phyloP scores from a whole-genome alignment of 2,888 invertebrate species.

The Azorinus chamasolen region DNA sequence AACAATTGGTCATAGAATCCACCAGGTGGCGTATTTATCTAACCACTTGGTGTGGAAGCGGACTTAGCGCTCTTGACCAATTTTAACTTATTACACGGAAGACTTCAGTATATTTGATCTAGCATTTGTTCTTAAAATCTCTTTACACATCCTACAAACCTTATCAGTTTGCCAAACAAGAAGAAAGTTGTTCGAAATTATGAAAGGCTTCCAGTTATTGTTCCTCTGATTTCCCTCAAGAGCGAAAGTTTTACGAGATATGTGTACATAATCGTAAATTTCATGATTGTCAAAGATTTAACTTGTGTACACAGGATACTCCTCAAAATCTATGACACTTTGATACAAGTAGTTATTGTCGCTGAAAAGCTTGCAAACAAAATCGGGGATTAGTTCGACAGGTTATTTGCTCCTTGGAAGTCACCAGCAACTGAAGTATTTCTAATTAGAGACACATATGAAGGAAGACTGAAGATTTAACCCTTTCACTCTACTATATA shows the following conservation, averaged over 20 bases:
- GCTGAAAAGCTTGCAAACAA: constrained; percentile 40
- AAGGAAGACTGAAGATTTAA: not conserved
- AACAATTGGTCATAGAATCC: too few species aligned
- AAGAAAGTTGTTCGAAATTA: constrained; percentile 16
- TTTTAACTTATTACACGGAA: too few species aligned
- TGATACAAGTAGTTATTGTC: constrained; percentile 49
- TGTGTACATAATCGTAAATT: constrained; percentile 30
- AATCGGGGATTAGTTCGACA: constrained; percentile 35
- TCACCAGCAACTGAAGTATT: constrained; percentile 58
- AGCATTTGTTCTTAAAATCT: not conserved
- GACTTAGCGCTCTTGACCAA: too few species aligned
- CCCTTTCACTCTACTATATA: too few species aligned
- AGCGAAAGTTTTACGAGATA: constrained; percentile 26
- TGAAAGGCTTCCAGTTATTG: constrained; percentile 4
- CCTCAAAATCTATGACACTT: constrained; percentile 19
- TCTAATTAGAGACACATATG: constrained; percentile 25
- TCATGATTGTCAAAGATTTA: constrained; percentile 15
- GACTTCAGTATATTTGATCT: too few species aligned
- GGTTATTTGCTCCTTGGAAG: constrained; percentile 18
- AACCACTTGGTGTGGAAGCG: too few species aligned
- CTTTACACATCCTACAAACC: constrained; percentile 4
- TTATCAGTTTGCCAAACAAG: constrained; percentile 36
- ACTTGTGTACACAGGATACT: constrained; percentile 27
- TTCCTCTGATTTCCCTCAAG: not conserved
- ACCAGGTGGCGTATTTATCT: too few species aligned